Evolutionary conservation across 2,113 vertebrate genomes (phyloP).

Genomic region (Peromyscus maniculatus): DNA sequence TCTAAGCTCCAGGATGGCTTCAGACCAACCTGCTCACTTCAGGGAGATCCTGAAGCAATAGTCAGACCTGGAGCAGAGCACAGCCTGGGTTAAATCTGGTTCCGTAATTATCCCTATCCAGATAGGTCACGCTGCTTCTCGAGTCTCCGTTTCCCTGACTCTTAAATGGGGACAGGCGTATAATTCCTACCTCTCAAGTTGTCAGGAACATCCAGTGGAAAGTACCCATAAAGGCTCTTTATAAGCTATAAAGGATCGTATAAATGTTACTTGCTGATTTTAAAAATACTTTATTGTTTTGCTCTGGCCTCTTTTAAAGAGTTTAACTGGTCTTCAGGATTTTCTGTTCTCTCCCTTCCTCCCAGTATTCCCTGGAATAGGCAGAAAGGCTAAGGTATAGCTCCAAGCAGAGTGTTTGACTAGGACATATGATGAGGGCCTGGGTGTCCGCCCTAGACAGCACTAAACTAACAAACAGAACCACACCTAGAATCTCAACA

Average conservation of each 20-base stretch:
- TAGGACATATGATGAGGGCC: background rate
- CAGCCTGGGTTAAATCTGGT: background rate
- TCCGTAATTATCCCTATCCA: background rate
- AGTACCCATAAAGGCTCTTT: background rate
- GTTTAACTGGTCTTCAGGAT: background rate
- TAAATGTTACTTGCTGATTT: slow-evolving; percentile 1
- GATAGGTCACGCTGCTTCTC: background rate
- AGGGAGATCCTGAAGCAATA: background rate
- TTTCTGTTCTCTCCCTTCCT: slow-evolving; percentile 1
- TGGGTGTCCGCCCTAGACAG: background rate
- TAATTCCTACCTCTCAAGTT: slow-evolving; percentile 1
- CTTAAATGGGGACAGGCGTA: background rate
- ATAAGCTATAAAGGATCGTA: background rate
- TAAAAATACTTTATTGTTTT: background rate
- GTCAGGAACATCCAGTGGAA: background rate
- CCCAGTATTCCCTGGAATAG: background rate
- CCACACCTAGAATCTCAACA: background rate
- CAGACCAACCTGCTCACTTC: background rate
- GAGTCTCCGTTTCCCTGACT: background rate
- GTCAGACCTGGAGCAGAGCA: background rate
- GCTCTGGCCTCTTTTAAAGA: slow-evolving; percentile 30
- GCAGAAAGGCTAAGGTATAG: background rate
- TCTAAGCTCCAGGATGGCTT: background rate
- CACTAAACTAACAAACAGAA: background rate
- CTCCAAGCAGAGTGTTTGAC: background rate